Percentiles rank a stretch among this genome's conserved stretches.
Conservation (phyloP, 2,888 invertebrate species). For the Plemyria rubiginata region DNA sequence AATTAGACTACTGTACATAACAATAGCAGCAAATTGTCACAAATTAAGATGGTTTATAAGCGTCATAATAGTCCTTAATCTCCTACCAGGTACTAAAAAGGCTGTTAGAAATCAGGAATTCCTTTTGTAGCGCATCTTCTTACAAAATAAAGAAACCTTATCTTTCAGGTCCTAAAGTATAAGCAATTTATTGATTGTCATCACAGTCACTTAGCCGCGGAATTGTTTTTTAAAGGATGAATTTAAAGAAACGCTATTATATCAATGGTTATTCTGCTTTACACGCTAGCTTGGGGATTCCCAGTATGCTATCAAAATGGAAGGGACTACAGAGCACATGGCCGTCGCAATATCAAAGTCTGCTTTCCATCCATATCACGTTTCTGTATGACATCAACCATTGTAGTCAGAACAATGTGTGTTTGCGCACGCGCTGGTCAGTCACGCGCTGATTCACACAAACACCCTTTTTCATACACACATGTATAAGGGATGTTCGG, state of each 20-base stretch:
- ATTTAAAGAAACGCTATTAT: background rate
- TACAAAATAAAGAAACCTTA: background rate
- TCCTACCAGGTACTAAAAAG: too few relatives aligned
- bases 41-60: background rate
- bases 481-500: slow-evolving; percentile 51
- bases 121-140: background rate
- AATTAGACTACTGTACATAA: too few relatives aligned
- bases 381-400: slow-evolving; percentile 71
- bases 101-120: background rate
- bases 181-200: too few relatives aligned
- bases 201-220: background rate
- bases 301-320: background rate
- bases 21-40: too few relatives aligned
- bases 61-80: background rate
- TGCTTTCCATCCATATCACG: slow-evolving; percentile 52
- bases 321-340: slow-evolving; percentile 11
- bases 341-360: slow-evolving; percentile 23
- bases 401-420: slow-evolving; percentile 71
- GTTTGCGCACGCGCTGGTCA: slow-evolving; percentile 58
- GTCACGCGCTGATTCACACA: slow-evolving; percentile 73
- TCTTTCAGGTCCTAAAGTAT: background rate
- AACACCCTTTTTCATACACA: slow-evolving; percentile 41
- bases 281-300: slow-evolving; percentile 13
- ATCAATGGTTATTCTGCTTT: background rate
- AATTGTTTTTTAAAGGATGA: background rate